Evolutionary conservation across 2,888 invertebrate species (phyloP).

Genomic region (Orthosia incerta): DNA sequence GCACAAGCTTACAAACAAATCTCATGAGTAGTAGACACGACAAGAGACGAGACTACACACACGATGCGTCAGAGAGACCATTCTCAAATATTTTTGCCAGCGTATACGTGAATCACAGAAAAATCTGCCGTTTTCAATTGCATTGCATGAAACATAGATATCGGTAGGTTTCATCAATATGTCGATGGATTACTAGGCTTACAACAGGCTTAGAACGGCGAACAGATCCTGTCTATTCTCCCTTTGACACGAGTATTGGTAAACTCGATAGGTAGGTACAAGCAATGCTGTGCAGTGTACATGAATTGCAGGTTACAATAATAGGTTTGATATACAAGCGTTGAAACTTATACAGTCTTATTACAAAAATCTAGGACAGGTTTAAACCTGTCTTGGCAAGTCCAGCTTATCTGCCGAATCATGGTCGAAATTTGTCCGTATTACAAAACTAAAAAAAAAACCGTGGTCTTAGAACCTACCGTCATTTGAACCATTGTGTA

Average conservation of each 20-base stretch:
- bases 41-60: too few species aligned
- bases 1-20: too few species aligned
- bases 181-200: conserved; percentile 22
- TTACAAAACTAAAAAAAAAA: too few species aligned
- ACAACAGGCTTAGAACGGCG: conserved; percentile 26
- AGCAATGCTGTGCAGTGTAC: not conserved
- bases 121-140: not conserved
- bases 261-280: not conserved
- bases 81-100: not conserved
- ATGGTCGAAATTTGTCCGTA: too few species aligned
- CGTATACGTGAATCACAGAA: not conserved
- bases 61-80: not conserved
- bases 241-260: not conserved
- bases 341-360: not conserved
- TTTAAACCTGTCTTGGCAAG: too few species aligned
- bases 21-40: too few species aligned
- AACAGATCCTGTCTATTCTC: conserved; percentile 16
- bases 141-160: not conserved
- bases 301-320: not conserved
- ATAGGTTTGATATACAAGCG: not conserved
- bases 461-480: too few species aligned
- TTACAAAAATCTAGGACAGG: too few species aligned
- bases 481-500: too few species aligned
- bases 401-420: too few species aligned
- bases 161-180: conserved; percentile 30